Evolutionary conservation across 1,140 invertebrate genomes (phyloP), one percentile per base, ranked within the genome.

Genomic region (Drosophila funebris): DNA sequence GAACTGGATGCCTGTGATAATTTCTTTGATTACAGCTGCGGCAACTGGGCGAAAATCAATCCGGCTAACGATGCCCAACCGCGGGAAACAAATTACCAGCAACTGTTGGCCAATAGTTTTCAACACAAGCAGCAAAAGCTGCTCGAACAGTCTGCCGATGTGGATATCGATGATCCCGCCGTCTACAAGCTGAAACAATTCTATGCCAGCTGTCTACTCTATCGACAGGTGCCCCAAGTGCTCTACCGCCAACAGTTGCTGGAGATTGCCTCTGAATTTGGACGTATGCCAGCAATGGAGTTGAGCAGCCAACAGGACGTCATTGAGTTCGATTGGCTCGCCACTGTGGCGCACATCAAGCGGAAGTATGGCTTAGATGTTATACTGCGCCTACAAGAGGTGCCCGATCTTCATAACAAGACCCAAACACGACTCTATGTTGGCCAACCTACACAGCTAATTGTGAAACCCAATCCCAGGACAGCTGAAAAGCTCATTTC

Each of bases 21-120:
- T 20, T 91, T 91, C 41, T 91, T 75, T 31, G 72, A 64, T 20
- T 82, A 84, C 54, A 85, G 82, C 39, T 91, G 90, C 58, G 90
- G 90, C 11, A 90, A 77, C 29, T 91, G 90, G 90, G 70, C 85
- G 9, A 76, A 79, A 41, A 79, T 91, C 3, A 84, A 91, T 78
- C 90, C 90, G 4, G 90, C 90, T 3, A 78, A 79, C 7, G 52
- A 57, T 0, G 60, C 46, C 6, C 37, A 44, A 37, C 76, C 77
- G 0, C 54, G 82, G 2, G 79, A 91, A 29, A 91, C 90, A 8
- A 90, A 80, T 36, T 74, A 76, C 11, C 73, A 84, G n/a, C 73
- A 76, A 16, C 46, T 81, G 50, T 33, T 90, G 29, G 14, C 67
- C 11, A 70, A 54, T 16, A 73, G 73, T 6, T 91, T 77, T 43